A percentile compares a stretch with the other conserved stretches of the same genome.
Conservation (phyloP, 2,797 vertebrate species). For the Euthynnus affinis region DNA sequence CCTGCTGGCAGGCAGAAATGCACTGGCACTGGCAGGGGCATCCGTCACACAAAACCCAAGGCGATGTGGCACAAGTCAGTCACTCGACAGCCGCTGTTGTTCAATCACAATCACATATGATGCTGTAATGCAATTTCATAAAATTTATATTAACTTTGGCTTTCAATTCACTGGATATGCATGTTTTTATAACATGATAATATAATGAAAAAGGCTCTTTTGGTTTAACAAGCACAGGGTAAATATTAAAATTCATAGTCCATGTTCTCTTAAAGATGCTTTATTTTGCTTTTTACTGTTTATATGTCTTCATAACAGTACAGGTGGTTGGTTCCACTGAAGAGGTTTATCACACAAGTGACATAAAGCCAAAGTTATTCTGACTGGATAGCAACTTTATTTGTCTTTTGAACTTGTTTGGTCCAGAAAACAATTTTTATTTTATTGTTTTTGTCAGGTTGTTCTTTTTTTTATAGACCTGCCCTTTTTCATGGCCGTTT, state of each 20-base stretch:
- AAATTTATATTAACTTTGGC: slow-evolving; percentile 20
- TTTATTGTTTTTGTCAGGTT: not conserved
- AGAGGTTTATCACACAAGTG: not conserved
- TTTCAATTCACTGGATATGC: not conserved
- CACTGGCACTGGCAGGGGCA: slow-evolving; percentile 87
- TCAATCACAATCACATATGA: slow-evolving; percentile 46
- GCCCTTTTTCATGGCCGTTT: slow-evolving; percentile 23
- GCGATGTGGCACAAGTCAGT: slow-evolving; percentile 84
- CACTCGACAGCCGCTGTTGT: slow-evolving; percentile 70
- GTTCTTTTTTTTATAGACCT: not conserved
- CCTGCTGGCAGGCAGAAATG: slow-evolving; percentile 85
- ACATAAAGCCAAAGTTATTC: not conserved
- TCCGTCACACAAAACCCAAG: slow-evolving; percentile 85
- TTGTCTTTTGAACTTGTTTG: slow-evolving; percentile 14
- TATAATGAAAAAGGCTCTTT: not conserved
- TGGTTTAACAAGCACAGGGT: not conserved
- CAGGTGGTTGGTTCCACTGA: not conserved
- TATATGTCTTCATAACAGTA: not conserved
- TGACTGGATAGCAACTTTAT: not conserved
- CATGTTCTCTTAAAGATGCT: not conserved
- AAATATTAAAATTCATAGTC: not conserved
- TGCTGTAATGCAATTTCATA: slow-evolving; percentile 47
- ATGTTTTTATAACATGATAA: not conserved
- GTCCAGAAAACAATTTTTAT: slow-evolving; percentile 7
- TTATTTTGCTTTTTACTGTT: not conserved